These are phyloP conservation scores for Agelaius phoeniceus DNA, from an alignment of 2,113 vertebrate genomes.

Conservation along the genomic window DNA sequence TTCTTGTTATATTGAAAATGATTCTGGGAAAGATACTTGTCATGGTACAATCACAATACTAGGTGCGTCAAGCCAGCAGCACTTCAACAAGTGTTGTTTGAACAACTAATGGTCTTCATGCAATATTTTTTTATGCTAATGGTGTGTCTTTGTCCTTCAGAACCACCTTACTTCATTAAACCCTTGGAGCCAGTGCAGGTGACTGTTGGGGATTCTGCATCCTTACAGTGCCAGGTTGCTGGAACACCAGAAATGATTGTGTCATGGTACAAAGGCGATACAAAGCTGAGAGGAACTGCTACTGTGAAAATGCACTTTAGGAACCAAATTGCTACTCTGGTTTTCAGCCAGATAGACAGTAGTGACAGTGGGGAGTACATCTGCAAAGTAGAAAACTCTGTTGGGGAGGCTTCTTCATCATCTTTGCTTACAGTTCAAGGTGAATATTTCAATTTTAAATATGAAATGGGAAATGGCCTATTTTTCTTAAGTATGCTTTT, in stretches of 20 bases:
- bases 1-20: conserved; percentile 90
- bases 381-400: conserved; percentile 94
- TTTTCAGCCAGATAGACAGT: conserved; percentile 89
- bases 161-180: conserved; percentile 90
- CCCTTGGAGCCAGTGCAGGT: conserved; percentile 89
- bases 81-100: background rate
- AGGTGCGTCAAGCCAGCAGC: conserved; percentile 77
- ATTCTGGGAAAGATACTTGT: conserved; percentile 87
- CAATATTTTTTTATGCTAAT: conserved; percentile 5
- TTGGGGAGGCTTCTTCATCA: conserved; percentile 86
- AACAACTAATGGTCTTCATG: background rate
- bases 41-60: conserved; percentile 85
- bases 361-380: conserved; percentile 89
- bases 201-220: conserved; percentile 86
- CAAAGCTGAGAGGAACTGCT: conserved; percentile 89
- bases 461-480: background rate
- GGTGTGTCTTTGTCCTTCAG: conserved; percentile 75
- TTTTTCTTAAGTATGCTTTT: background rate
- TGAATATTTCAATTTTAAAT: conserved; percentile 67
- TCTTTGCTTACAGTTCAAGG: conserved; percentile 88
- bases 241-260: conserved; percentile 97
- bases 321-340: conserved; percentile 89
- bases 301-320: conserved; percentile 88
- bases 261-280: conserved; percentile 95
- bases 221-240: conserved; percentile 91